A percentile compares a stretch with the other conserved stretches of the same genome.
Conservation (phyloP, 2,888 invertebrate genomes). For the Thereva unica region DNA sequence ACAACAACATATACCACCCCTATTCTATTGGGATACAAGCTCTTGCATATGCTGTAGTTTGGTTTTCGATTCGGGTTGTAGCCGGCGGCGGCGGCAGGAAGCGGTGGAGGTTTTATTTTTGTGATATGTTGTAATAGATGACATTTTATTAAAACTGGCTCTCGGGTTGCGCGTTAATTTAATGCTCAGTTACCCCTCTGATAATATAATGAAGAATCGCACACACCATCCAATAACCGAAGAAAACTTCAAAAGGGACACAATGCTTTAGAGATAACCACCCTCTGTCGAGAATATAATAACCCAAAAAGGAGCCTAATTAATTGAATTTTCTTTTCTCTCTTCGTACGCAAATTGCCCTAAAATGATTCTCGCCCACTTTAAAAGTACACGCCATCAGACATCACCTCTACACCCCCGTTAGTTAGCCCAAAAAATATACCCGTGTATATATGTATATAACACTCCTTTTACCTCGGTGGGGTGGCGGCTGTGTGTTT, state of each 20-base stretch:
- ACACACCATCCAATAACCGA: background rate
- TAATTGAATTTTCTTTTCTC: constrained; percentile 35
- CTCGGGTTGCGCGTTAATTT: constrained; percentile 14
- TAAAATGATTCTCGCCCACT: constrained; percentile 33
- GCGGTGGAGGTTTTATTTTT: too few relatives aligned
- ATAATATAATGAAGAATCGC: background rate
- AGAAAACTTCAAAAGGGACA: background rate
- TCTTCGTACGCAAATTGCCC: constrained; percentile 32
- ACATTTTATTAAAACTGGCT: background rate
- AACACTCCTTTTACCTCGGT: too few relatives aligned
- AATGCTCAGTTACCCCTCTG: constrained; percentile 13
- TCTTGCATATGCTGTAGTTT: too few relatives aligned
- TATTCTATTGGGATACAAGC: too few relatives aligned
- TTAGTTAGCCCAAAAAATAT: too few relatives aligned
- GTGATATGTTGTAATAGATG: too few relatives aligned
- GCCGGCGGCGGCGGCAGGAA: too few relatives aligned
- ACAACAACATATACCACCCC: too few relatives aligned
- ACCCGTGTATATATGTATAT: too few relatives aligned
- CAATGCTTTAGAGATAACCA: constrained; percentile 2
- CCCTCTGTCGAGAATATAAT: constrained; percentile 1
- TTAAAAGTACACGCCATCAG: constrained; percentile 13
- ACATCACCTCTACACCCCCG: background rate
- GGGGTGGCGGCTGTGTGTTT: background rate
- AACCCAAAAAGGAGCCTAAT: constrained; percentile 14
- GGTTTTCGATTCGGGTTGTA: too few relatives aligned